These are phyloP conservation scores for Oppia nitens DNA, from an alignment of 1,140 invertebrate species.

Conservation along the genomic window DNA sequence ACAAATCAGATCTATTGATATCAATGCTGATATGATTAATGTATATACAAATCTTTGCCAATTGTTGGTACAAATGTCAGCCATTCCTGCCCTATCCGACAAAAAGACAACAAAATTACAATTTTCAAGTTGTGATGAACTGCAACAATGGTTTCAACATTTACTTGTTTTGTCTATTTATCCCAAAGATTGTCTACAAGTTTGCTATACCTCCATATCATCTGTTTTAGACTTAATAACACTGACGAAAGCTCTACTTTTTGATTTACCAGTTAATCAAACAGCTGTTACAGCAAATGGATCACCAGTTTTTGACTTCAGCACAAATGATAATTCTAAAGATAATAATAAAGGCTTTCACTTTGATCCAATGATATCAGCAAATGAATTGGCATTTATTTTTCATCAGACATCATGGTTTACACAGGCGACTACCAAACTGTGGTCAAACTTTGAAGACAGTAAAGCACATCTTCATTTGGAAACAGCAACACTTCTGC, in stretches of 20 bases:
- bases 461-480: constrained; percentile 38
- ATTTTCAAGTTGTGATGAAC: neutral
- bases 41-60: constrained; percentile 9
- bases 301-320: constrained; percentile 15
- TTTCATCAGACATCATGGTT: constrained; percentile 21
- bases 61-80: constrained; percentile 1
- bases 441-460: constrained; percentile 48
- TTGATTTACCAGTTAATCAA: constrained; percentile 2
- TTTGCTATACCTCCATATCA: constrained; percentile 17
- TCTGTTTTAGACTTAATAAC: neutral
- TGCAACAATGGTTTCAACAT: constrained; percentile 2
- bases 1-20: constrained; percentile 34
- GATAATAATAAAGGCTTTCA: neutral
- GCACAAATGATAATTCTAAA: constrained; percentile 1
- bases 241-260: constrained; percentile 1
- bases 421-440: constrained; percentile 40
- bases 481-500: constrained; percentile 45
- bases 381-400: constrained; percentile 20
- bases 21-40: constrained; percentile 44
- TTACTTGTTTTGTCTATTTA: constrained; percentile 18
- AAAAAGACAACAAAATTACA: neutral
- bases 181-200: constrained; percentile 8
- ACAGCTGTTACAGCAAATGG: constrained; percentile 15
- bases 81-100: neutral
- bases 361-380: constrained; percentile 25